These are phyloP conservation scores for Eilema caniola DNA, from an alignment of 2,888 invertebrate species.

Conservation along the genomic window DNA sequence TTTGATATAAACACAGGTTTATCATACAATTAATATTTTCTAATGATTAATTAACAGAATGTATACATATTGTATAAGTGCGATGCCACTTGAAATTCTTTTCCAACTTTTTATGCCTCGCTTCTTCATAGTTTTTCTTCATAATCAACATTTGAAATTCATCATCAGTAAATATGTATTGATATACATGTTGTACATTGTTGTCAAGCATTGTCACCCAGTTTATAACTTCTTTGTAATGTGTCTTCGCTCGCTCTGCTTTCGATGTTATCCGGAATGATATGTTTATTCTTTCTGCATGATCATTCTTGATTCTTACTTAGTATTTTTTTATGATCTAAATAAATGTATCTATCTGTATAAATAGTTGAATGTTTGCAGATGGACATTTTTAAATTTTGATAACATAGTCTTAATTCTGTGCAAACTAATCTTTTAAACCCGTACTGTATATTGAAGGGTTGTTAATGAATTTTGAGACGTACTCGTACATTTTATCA, in stretches of 20 bases:
- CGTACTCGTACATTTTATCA: too few relatives aligned
- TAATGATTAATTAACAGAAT: conserved; percentile 20
- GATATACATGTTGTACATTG: conserved; percentile 26
- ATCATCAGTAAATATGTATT: conserved; percentile 16
- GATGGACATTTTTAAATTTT: conserved; percentile 25
- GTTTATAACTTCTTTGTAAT: conserved; percentile 32
- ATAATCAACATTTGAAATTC: conserved; percentile 24
- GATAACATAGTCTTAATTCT: neutral
- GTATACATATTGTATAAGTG: conserved; percentile 1
- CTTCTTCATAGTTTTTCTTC: conserved; percentile 31
- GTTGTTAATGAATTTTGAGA: too few relatives aligned
- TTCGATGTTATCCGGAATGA: conserved; percentile 69
- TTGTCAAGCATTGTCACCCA: conserved; percentile 29
- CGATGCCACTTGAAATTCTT: conserved; percentile 6
- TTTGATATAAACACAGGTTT: conserved; percentile 16
- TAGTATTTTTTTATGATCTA: conserved; percentile 11
- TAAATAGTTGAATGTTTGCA: conserved; percentile 48
- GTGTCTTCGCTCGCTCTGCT: conserved; percentile 67
- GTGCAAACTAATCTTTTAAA: neutral
- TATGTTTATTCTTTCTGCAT: conserved; percentile 58
- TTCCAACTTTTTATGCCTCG: conserved; percentile 29
- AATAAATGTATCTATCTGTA: conserved; percentile 27
- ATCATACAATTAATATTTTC: conserved; percentile 16
- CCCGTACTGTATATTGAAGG: too few relatives aligned
- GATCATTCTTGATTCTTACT: conserved; percentile 48